Percentiles rank a stretch among this genome's conserved stretches.
phyloP scores from a whole-genome alignment of 2,113 vertebrate genomes.

The Corydoras maculifer region DNA sequence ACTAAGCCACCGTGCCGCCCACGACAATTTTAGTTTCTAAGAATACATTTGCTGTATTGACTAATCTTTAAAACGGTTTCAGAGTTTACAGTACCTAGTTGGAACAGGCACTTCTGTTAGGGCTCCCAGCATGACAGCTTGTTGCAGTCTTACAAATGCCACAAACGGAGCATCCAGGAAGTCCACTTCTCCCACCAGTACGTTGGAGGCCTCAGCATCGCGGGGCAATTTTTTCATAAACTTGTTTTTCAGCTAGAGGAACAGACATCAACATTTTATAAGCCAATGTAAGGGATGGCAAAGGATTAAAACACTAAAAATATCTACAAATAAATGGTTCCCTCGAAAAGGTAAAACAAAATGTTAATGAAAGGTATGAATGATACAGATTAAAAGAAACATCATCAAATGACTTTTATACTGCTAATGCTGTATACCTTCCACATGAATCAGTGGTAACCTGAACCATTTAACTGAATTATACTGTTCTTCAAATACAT shows the following conservation, averaged over 20 bases:
- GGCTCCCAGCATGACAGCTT: constrained; percentile 94
- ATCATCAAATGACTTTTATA: too few relatives aligned
- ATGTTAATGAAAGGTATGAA: constrained; percentile 15
- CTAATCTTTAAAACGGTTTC: background rate
- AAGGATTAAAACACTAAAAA: background rate
- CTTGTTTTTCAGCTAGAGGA: constrained; percentile 86
- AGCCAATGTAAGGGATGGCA: background rate
- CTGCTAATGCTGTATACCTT: too few relatives aligned
- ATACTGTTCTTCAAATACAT: too few relatives aligned
- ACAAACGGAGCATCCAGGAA: constrained; percentile 91
- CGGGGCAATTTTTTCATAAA: constrained; percentile 98
- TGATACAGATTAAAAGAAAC: too few relatives aligned
- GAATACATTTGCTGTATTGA: too few relatives aligned
- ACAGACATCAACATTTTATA: constrained; percentile 1
- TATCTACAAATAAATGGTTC: too few relatives aligned
- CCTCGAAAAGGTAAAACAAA: too few relatives aligned
- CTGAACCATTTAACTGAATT: too few relatives aligned
- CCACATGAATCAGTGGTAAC: too few relatives aligned
- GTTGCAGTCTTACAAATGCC: constrained; percentile 89
- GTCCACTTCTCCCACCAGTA: constrained; percentile 94
- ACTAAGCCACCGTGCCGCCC: too few relatives aligned
- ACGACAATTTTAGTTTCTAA: too few relatives aligned
- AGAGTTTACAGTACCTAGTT: constrained; percentile 70
- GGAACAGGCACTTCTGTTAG: constrained; percentile 95
- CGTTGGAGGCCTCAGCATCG: constrained; percentile 94